A percentile compares a stretch with the other conserved stretches of the same genome.
phyloP scores from a whole-genome alignment of 2,888 invertebrate genomes.

The Baccha elongata region DNA sequence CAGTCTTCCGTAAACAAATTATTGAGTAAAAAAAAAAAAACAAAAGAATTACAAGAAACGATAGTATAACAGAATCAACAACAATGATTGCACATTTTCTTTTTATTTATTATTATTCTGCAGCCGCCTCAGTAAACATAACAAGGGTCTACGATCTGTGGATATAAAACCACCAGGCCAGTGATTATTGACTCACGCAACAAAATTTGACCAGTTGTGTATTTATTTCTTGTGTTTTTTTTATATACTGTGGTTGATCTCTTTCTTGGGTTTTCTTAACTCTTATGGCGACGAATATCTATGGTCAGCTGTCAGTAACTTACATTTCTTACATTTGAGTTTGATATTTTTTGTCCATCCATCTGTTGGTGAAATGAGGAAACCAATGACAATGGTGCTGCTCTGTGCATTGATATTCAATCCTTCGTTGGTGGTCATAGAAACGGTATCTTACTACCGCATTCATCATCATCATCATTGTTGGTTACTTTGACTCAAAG shows the following conservation, averaged over 20 bases:
- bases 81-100: constrained; percentile 18
- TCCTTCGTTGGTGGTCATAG: constrained; percentile 37
- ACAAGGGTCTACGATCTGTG: constrained; percentile 59
- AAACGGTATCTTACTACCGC: constrained; percentile 37
- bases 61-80: constrained; percentile 24
- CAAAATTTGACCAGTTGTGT: constrained; percentile 53
- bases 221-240: constrained; percentile 11
- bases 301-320: constrained; percentile 14
- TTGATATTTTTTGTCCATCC: too few species aligned
- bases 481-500: background rate
- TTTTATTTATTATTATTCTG: constrained; percentile 2
- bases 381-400: constrained; percentile 32
- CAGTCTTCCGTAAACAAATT: constrained; percentile 30
- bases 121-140: constrained; percentile 36
- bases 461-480: constrained; percentile 1
- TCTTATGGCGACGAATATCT: background rate
- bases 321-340: constrained; percentile 9
- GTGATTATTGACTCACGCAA: constrained; percentile 49
- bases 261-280: constrained; percentile 14
- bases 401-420: constrained; percentile 49
- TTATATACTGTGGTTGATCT: constrained; percentile 8
- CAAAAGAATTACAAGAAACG: constrained; percentile 11
- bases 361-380: constrained; percentile 48
- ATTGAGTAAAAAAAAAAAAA: constrained; percentile 15
- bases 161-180: constrained; percentile 36